phyloP scores from a whole-genome alignment of 2,888 invertebrate species.

The Hemicrepidius hirtus region DNA sequence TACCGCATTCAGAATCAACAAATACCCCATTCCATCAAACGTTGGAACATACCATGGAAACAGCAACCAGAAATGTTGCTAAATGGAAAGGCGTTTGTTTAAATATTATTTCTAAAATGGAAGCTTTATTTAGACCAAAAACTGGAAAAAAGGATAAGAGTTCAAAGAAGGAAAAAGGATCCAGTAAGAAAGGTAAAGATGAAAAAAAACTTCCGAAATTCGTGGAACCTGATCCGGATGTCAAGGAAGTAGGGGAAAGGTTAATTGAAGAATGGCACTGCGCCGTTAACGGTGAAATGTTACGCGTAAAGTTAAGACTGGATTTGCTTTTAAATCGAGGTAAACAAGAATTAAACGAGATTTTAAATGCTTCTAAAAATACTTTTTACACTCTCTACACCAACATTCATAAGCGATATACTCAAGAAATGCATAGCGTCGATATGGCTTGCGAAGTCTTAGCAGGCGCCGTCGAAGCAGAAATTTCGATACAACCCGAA shows the following conservation, averaged over 20 bases:
- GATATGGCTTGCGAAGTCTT: conserved; percentile 66
- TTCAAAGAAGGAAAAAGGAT: neutral
- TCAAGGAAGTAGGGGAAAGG: conserved; percentile 67
- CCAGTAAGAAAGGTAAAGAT: conserved; percentile 20
- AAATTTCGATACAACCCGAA: conserved; percentile 69
- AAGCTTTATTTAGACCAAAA: conserved; percentile 59
- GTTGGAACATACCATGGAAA: conserved; percentile 57
- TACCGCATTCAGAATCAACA: conserved; percentile 8
- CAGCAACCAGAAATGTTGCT: conserved; percentile 68
- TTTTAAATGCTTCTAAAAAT: conserved; percentile 72
- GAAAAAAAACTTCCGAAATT: conserved; percentile 49
- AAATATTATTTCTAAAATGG: conserved; percentile 35
- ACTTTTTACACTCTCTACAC: conserved; percentile 74
- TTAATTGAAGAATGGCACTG: conserved; percentile 76
- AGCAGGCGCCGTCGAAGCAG: conserved; percentile 70
- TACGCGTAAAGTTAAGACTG: conserved; percentile 73
- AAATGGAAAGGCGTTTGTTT: conserved; percentile 50
- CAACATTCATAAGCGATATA: conserved; percentile 70
- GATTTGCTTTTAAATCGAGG: conserved; percentile 72
- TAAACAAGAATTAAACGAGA: conserved; percentile 71
- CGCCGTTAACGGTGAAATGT: conserved; percentile 76
- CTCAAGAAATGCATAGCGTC: conserved; percentile 69
- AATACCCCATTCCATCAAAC: conserved; percentile 52
- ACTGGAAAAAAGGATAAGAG: conserved; percentile 45
- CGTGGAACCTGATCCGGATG: conserved; percentile 54